Percentiles rank a stretch among this genome's conserved stretches.
Conservation (phyloP, 2,797 vertebrate species). For the Kryptopterus vitreolus region DNA sequence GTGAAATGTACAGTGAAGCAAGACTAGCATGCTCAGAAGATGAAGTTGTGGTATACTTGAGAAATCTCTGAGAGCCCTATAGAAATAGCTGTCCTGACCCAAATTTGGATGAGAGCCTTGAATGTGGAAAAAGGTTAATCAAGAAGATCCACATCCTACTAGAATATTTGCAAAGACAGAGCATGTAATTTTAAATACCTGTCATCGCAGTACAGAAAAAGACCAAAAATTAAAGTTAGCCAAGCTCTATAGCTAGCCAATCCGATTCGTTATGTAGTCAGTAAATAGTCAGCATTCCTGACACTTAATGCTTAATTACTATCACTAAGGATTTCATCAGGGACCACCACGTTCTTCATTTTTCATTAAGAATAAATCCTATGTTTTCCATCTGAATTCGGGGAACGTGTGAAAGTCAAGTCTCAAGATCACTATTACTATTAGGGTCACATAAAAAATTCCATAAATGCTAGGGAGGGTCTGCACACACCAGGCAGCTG, state of each 20-base stretch:
- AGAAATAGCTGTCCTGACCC: slow-evolving; percentile 30
- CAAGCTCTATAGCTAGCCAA: background rate
- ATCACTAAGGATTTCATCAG: background rate
- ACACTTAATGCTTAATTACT: slow-evolving; percentile 8
- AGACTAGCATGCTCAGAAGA: background rate
- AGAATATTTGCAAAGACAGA: background rate
- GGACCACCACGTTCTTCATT: background rate
- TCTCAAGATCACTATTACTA: slow-evolving; percentile 20
- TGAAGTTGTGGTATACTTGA: slow-evolving; percentile 20
- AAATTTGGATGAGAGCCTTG: slow-evolving; percentile 1
- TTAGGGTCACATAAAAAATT: slow-evolving; percentile 48
- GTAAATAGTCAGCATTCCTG: slow-evolving; percentile 6
- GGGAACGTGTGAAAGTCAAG: slow-evolving; percentile 35
- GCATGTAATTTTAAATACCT: background rate
- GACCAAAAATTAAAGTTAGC: background rate
- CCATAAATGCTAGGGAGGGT: slow-evolving; percentile 53
- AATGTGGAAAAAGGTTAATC: slow-evolving; percentile 12
- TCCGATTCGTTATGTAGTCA: background rate
- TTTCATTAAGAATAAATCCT: slow-evolving; percentile 30
- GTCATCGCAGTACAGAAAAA: background rate
- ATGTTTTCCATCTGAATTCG: slow-evolving; percentile 31
- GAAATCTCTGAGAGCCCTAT: slow-evolving; percentile 3
- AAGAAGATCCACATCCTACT: background rate
- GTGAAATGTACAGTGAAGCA: slow-evolving; percentile 10
- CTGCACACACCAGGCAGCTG: slow-evolving; percentile 31